phyloP scores from a whole-genome alignment of 2,888 invertebrate genomes.

The Bimastos eiseni region DNA sequence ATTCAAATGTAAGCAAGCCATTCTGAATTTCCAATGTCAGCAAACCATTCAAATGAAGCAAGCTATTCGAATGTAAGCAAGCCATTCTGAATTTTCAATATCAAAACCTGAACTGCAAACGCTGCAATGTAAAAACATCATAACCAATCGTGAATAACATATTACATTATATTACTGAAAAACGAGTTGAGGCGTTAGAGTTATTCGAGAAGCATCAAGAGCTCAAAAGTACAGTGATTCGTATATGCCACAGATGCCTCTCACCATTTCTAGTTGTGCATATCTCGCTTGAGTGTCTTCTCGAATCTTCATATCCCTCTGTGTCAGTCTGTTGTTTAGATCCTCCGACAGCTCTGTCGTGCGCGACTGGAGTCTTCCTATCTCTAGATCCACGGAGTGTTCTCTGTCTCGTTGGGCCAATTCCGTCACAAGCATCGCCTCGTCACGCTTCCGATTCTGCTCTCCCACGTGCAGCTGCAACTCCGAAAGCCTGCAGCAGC shows the following conservation, averaged over 20 bases:
- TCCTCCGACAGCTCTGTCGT: conserved; percentile 58
- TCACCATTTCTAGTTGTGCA: conserved; percentile 56
- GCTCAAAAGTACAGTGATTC: too few relatives aligned
- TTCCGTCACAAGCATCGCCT: conserved; percentile 57
- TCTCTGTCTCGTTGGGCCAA: conserved; percentile 56
- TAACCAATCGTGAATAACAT: background rate
- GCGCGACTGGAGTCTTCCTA: conserved; percentile 51
- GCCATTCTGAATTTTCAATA: background rate
- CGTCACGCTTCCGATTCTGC: conserved; percentile 56
- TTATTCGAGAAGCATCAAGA: background rate
- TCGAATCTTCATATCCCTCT: conserved; percentile 58
- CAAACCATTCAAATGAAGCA: too few relatives aligned
- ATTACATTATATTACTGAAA: background rate
- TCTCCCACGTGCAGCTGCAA: conserved; percentile 50
- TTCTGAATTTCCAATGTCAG: background rate
- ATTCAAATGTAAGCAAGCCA: too few relatives aligned
- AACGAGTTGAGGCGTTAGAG: background rate
- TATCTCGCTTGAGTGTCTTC: conserved; percentile 58
- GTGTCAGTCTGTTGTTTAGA: conserved; percentile 54
- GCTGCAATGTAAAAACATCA: background rate
- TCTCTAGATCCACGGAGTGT: conserved; percentile 55
- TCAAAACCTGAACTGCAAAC: background rate
- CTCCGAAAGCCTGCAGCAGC: conserved; percentile 43
- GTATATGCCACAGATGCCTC: too few relatives aligned
- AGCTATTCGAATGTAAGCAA: too few relatives aligned